Evolutionary conservation across 2,797 vertebrate genomes (phyloP), one percentile per base, ranked within the genome.

Genomic region (Psittacula echo): DNA sequence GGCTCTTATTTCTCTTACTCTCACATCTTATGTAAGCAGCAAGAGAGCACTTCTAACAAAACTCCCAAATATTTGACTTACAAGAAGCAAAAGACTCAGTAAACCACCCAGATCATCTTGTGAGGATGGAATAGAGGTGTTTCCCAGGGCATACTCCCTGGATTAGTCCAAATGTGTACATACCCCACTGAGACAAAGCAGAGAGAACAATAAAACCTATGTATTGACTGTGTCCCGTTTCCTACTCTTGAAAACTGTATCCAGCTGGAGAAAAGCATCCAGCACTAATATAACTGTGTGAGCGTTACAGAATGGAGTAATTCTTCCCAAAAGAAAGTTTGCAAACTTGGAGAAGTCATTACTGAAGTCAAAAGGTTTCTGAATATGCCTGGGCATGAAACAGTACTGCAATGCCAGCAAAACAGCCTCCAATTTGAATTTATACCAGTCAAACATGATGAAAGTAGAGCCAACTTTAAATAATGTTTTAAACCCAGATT

Each of bases 101-200:
- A 54, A 85, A 73, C 22, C 20, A 41, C 41, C 64, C 37, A 29
- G 42, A 32, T 18, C 56, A 51, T 42, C 67, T 79, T 64, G 27
- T 42, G 50, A 66, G 47, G 54, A 41, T 0, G 2, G 39, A 88
- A n/a, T 0, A 0, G 58, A 83, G 22, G 48, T 54, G 39, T 32
- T 84, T 29, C n/a, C 47, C 10, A 21, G 20, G 60, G 23, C 8
- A 15, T 0, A 1, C 9, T 85, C n/a, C 41, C 66, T 1, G 4
- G 26, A 7, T 23, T 4, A 1, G 8, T 44, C 29, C 0, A 0
- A 48, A 2, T 39, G 39, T 39, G 14, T 74, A 34, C 15, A 11
- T 14, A 34, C 18, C 24, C 0, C 30, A 18, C 4, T 2, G 17
- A 37, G 77, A 73, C 18, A 42, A 66, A 83, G 44, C 66, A 75